phyloP scores from a whole-genome alignment of 1,140 invertebrate species.

The Trialeurodes vaporariorum region DNA sequence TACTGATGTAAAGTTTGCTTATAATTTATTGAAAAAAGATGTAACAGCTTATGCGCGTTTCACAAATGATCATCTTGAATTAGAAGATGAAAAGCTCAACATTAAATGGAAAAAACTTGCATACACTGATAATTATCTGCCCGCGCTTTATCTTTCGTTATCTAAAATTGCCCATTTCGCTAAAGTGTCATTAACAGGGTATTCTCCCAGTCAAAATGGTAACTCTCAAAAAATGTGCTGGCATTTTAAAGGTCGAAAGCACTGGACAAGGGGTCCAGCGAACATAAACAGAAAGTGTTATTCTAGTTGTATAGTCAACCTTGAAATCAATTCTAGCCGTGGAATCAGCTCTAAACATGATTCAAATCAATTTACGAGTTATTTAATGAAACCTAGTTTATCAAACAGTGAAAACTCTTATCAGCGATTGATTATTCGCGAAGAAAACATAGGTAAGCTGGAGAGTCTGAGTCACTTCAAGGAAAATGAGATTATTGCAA shows the following conservation, averaged over 20 bases:
- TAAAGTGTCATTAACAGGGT: background rate
- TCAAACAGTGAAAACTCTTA: background rate
- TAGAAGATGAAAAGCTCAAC: background rate
- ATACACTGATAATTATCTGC: background rate
- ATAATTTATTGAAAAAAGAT: background rate
- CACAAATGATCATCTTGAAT: background rate
- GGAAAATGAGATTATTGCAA: background rate
- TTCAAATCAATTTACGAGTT: background rate
- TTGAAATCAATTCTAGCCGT: background rate
- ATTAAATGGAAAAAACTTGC: background rate
- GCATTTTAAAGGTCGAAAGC: background rate
- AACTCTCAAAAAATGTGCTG: background rate
- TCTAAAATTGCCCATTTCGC: background rate
- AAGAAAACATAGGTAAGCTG: background rate
- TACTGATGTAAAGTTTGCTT: background rate
- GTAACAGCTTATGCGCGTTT: background rate
- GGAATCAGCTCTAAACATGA: background rate
- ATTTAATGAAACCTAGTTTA: background rate
- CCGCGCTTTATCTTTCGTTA: background rate
- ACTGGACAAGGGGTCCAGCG: background rate
- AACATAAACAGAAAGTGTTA: background rate
- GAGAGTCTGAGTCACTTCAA: too few species aligned
- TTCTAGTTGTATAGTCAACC: background rate
- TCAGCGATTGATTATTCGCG: background rate
- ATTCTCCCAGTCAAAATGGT: background rate